Conservation (phyloP, 2,888 invertebrate genomes). For the Melinaea marsaeus region DNA sequence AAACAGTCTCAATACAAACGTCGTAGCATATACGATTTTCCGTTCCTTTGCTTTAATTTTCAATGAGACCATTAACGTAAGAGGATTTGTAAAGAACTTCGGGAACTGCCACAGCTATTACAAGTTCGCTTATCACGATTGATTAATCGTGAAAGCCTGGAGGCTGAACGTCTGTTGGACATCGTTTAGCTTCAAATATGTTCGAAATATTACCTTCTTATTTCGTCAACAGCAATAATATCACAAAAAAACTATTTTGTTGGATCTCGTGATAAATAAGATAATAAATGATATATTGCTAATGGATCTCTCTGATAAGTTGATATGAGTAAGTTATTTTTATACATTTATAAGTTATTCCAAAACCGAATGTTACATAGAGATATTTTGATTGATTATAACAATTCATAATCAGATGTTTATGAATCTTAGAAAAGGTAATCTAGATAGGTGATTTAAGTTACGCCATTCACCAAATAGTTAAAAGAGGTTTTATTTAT, state of each 20-base stretch:
- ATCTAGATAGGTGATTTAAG: too few species aligned
- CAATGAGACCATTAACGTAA: constrained; percentile 23
- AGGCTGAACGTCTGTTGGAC: constrained; percentile 24
- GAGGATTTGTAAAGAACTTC: constrained; percentile 21
- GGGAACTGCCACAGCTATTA: constrained; percentile 21
- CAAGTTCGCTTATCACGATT: constrained; percentile 30
- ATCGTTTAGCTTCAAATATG: constrained; percentile 26
- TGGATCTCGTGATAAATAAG: not conserved
- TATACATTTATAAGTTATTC: too few species aligned
- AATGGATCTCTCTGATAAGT: too few species aligned
- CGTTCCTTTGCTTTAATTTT: constrained; percentile 18
- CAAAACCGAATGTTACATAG: too few species aligned
- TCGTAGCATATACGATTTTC: not conserved
- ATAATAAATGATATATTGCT: constrained; percentile 37
- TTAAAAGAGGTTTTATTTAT: too few species aligned
- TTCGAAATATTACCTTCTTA: constrained; percentile 14
- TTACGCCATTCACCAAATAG: too few species aligned
- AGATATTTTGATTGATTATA: too few species aligned
- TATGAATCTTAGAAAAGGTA: too few species aligned
- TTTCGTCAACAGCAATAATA: constrained; percentile 7
- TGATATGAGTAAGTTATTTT: too few species aligned
- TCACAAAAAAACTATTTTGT: constrained; percentile 37
- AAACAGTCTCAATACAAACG: too few species aligned
- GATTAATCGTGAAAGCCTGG: constrained; percentile 28
- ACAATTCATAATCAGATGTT: too few species aligned